Base-by-base conservation (phyloP, 1,140 invertebrate species). In the Pinna nobilis region DNA sequence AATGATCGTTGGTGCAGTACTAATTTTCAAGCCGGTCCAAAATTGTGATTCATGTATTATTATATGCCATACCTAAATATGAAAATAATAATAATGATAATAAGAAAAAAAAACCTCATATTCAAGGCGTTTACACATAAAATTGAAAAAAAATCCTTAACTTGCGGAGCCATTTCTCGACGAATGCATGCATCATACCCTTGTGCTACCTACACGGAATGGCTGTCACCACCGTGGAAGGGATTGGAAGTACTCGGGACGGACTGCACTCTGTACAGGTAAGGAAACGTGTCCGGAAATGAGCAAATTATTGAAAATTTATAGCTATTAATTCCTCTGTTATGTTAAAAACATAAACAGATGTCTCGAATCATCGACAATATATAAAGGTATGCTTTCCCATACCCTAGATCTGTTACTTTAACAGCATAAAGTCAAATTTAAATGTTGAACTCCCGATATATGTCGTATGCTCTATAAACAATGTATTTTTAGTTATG, bases 221-320 rank as follows among this genome's bases (percentile, higher is more conserved):
- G 92, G 91, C 93, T 41, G 93, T 97, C 49, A 93, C 92, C 2
- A 96, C 95, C 0, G 90, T 94, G 9, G 95, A 96, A 88, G 94
- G 94, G 2, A 86, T 96, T 49, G 94, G 95, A 11, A 93, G 92
- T 83, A 91, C 91, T 77, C 89, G 88, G 51, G 91, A 77, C 15
- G 78, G 78, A 25, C 75, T 86, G 6, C 84, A 86, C 55, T 79
- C 79, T 4, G 64, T 86, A 32, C 84, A 87, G 84, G 85, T 87
- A 49, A 57, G 76, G n/a, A n/a, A n/a, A n/a, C n/a, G n/a, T n/a
- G n/a, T n/a, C n/a, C n/a, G n/a, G n/a, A n/a, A n/a, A n/a, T n/a
- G n/a, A n/a, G n/a, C n/a, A n/a, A n/a, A n/a, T n/a, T n/a, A n/a
- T n/a, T n/a, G n/a, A n/a, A n/a, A n/a, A n/a, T n/a, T n/a, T n/a